phyloP scores from a whole-genome alignment of 1,140 invertebrate species.

The Rhizoglyphus robini region DNA sequence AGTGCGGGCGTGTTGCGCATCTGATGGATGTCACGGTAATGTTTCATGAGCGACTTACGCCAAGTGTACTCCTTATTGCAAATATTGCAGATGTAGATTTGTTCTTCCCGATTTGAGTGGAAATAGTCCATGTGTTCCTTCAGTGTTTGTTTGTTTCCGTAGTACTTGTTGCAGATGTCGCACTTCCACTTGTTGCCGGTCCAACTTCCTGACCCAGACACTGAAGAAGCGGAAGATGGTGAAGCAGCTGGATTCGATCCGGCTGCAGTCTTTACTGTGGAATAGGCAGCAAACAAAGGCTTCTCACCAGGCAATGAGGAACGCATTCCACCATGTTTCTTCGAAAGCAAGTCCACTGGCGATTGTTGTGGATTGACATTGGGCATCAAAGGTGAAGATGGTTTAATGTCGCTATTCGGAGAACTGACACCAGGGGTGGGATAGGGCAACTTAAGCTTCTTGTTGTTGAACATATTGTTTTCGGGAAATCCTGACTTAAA shows the following conservation, averaged over 20 bases:
- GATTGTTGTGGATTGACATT: background rate
- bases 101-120: constrained; percentile 19
- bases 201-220: background rate
- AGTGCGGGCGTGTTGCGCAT: constrained; percentile 7
- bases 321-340: background rate
- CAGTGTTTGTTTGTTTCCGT: constrained; percentile 26
- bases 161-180: constrained; percentile 25
- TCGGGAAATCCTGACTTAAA: background rate
- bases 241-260: background rate
- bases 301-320: background rate
- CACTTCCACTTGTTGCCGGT: constrained; percentile 20
- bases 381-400: constrained; percentile 13
- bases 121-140: constrained; percentile 22
- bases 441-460: background rate
- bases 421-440: background rate
- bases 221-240: background rate
- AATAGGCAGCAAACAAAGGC: background rate
- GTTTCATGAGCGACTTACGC: constrained; percentile 20
- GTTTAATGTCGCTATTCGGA: constrained; percentile 9
- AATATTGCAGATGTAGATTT: constrained; percentile 17
- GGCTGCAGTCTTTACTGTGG: constrained; percentile 2
- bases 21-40: constrained; percentile 20
- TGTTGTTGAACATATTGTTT: background rate
- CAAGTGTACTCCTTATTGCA: constrained; percentile 22
- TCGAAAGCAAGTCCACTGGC: background rate